phyloP scores from a whole-genome alignment of 2,797 vertebrate genomes.

The Anomalospiza imberbis region DNA sequence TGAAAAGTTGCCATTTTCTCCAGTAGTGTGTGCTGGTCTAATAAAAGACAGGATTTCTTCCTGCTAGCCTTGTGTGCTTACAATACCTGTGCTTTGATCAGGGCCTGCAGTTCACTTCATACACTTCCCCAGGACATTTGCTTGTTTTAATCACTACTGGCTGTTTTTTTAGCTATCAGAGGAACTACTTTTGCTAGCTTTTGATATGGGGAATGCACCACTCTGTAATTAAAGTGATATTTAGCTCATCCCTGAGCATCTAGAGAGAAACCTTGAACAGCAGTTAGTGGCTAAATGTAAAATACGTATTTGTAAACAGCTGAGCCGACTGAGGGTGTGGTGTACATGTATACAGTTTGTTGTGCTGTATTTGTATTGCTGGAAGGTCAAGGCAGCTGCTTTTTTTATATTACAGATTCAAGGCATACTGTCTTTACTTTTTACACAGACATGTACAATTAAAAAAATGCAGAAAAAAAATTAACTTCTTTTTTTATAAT shows the following conservation, averaged over 20 bases:
- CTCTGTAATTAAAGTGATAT: conserved; percentile 6
- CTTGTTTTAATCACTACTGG: conserved; percentile 1
- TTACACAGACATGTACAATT: neutral
- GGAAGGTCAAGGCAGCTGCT: neutral
- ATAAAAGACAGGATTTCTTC: neutral
- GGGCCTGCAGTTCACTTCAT: neutral
- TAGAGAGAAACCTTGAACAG: neutral
- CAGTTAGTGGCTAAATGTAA: neutral
- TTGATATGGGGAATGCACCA: neutral
- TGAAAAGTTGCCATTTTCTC: neutral
- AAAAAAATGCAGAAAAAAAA: neutral
- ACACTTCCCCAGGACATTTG: neutral
- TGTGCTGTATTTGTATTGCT: neutral
- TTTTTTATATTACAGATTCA: neutral
- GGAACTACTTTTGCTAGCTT: neutral
- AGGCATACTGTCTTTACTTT: neutral
- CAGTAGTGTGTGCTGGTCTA: neutral
- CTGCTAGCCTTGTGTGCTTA: neutral
- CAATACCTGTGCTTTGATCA: conserved; percentile 8
- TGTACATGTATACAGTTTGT: neutral
- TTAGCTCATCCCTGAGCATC: neutral
- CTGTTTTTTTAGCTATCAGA: conserved; percentile 23
- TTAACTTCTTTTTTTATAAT: neutral
- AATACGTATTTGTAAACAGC: neutral
- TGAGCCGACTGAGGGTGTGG: neutral